Conservation (phyloP, 30 jellyfish, hydroid and myxozoan species). For the Turritopsis dohrnii region DNA sequence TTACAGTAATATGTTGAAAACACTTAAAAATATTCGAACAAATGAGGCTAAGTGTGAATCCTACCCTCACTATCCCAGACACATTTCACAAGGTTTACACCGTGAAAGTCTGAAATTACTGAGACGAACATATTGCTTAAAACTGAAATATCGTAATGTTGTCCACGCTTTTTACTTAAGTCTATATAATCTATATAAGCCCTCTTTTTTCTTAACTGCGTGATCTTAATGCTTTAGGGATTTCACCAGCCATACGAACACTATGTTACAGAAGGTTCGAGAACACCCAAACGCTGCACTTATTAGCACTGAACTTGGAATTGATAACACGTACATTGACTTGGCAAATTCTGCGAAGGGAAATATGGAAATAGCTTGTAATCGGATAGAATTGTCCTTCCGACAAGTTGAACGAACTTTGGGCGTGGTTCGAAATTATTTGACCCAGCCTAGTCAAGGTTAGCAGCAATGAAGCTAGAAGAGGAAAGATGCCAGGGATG, state of each 20-base stretch:
- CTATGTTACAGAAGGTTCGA: conserved; percentile 15
- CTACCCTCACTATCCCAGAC: too few species aligned
- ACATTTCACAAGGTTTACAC: too few species aligned
- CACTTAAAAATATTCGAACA: too few species aligned
- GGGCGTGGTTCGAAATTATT: background rate
- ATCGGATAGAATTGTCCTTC: conserved; percentile 26
- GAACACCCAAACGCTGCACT: background rate
- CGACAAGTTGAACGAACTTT: conserved; percentile 34
- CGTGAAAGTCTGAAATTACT: too few species aligned
- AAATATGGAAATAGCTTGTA: conserved; percentile 17
- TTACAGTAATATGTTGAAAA: too few species aligned
- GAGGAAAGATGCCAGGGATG: background rate
- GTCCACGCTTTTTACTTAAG: too few species aligned
- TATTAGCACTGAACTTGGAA: background rate
- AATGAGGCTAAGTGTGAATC: too few species aligned
- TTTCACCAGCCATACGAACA: conserved; percentile 20
- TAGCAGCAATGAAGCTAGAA: background rate
- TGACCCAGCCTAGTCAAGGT: background rate
- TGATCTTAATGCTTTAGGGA: conserved; percentile 8
- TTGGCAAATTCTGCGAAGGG: background rate
- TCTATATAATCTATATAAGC: too few species aligned
- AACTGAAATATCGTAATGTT: too few species aligned
- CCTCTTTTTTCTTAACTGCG: too few species aligned
- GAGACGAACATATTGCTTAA: too few species aligned
- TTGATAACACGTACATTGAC: conserved; percentile 12